phyloP scores from a whole-genome alignment of 2,797 vertebrate species.

The Poecilia picta region DNA sequence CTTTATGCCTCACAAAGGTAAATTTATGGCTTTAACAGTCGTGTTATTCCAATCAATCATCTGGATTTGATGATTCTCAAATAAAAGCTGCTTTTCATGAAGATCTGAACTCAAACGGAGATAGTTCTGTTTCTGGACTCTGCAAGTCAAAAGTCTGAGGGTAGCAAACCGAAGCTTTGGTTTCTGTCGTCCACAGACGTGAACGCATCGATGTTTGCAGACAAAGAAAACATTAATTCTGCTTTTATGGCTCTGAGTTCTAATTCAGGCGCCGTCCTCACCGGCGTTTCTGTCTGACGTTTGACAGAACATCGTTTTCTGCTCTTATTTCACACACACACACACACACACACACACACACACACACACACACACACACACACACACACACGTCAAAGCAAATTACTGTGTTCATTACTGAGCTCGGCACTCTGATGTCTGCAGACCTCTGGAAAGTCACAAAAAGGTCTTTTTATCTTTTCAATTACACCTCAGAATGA shows the following conservation, averaged over 20 bases:
- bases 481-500: constrained; percentile 40
- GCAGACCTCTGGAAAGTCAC: constrained; percentile 27
- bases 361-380: background rate
- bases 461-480: constrained; percentile 47
- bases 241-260: constrained; percentile 2
- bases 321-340: background rate
- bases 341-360: background rate
- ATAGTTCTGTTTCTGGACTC: background rate
- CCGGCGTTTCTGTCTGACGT: constrained; percentile 29
- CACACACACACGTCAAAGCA: constrained; percentile 23
- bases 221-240: constrained; percentile 5
- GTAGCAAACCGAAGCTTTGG: background rate
- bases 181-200: background rate
- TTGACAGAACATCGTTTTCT: background rate
- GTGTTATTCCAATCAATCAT: background rate
- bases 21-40: background rate
- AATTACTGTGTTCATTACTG: constrained; percentile 37
- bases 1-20: background rate
- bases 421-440: constrained; percentile 34
- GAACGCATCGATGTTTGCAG: background rate
- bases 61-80: background rate
- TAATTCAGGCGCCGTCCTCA: constrained; percentile 3
- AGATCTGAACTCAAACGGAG: background rate
- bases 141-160: background rate
- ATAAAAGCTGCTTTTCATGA: background rate